Evolutionary conservation across 1,140 invertebrate genomes (phyloP), one percentile per base, ranked within the genome.

Genomic region (Zaprionus camerounensis): DNA sequence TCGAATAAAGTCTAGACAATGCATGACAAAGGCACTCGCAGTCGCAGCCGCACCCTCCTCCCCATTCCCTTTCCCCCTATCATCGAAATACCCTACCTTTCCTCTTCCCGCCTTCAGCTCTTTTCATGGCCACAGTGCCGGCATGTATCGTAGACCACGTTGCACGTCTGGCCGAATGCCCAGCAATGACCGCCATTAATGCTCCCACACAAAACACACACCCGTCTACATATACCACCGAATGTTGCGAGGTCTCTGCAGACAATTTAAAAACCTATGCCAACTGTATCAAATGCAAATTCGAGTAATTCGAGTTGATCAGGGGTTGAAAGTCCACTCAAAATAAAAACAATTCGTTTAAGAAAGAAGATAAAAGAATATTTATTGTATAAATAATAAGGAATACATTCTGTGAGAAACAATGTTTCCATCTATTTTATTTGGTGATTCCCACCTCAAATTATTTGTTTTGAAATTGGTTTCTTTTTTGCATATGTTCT

Each of bases 1-100:
- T 84, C 85, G 85, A 81, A 90, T 76, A 71, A 79, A 81, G 84
- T 88, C 84, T 88, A 88, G 85, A 88, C 84, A 84, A 83, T 88
- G 84, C 84, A 84, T 86, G 83, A 88, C 83, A 86, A 80, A 75
- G 83, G 59, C 80, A 81, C 68, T 64, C 65, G 51, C 59, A 58
- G 31, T 17, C 59, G 51, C 59, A 58, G 17, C 20, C 13, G 38
- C 66, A 68, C 51, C 56, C 61, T 22, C 4, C 46, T 24, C 3
- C 46, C 0, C 13, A 6, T 49, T 4, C 9, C 2, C 6, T 1
- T 22, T 49, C 17, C 17, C n/a, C 15, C 41, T 20, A 5, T 15
- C 36, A 38, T 1, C 5, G 36, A 38, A 15, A 3, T 38, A 38
- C 34, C 34, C 0, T 13, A 3, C 6, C 5, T 28, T 28, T 6